phyloP scores from a whole-genome alignment of 2,113 vertebrate genomes.

The Cyanoliseus patagonus region DNA sequence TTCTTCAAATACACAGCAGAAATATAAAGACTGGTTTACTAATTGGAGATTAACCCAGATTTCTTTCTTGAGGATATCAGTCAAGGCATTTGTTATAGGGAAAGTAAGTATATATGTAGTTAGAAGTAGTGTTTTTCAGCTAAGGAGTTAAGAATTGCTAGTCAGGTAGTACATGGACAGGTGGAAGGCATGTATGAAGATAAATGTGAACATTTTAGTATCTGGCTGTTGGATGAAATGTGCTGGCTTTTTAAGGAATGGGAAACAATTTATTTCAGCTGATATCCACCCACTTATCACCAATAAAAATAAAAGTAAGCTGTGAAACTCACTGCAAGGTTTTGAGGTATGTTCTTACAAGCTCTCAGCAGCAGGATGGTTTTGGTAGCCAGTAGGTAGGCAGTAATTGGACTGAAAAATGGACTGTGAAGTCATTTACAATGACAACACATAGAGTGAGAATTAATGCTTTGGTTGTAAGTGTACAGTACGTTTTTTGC shows the following conservation, averaged over 20 bases:
- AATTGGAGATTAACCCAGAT: background rate
- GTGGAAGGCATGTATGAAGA: background rate
- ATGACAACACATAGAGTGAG: constrained; percentile 2
- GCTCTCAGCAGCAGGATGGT: background rate
- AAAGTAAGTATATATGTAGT: background rate
- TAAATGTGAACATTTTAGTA: background rate
- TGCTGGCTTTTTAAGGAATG: background rate
- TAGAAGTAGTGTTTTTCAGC: background rate
- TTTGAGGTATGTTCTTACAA: background rate
- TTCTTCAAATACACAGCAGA: background rate
- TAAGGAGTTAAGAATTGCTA: background rate
- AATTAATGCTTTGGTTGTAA: constrained; percentile 7
- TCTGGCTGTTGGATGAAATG: background rate
- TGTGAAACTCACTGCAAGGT: background rate
- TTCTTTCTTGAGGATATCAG: background rate
- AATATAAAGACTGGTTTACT: background rate
- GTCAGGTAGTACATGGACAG: background rate
- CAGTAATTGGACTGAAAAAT: constrained; percentile 50
- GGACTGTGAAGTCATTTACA: background rate
- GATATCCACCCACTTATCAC: background rate
- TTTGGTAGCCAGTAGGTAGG: background rate
- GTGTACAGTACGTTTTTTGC: background rate
- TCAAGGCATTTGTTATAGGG: background rate
- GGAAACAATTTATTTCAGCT: background rate
- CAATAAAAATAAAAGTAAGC: background rate